Evolutionary conservation across 2,797 vertebrate species (phyloP), one percentile per base, ranked within the genome.

Genomic region (Cossypha caffra): DNA sequence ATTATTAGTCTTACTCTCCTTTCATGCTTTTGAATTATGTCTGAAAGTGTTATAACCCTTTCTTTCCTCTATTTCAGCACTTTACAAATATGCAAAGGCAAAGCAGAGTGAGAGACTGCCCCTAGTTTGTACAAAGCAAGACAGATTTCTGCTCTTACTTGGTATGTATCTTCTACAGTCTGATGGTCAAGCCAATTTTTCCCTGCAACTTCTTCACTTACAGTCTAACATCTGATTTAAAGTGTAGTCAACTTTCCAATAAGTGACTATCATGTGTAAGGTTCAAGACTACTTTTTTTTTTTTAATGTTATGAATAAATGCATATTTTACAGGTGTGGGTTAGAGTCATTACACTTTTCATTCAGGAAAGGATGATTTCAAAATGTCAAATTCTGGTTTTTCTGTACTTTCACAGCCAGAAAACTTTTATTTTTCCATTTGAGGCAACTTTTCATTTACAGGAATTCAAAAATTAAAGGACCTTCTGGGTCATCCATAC

Each of bases 1-100:
- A 90, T 95, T 94, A 71, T 93, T 87, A 89, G 35, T 55, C 57
- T 84, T 63, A 59, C 29, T 73, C 51, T 84, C 50, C 15, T 93
- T 95, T 90, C 68, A 75, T 73, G 86, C 86, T 79, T 87, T 42
- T 71, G 35, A 87, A 79, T 86, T 72, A 58, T 64, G 75, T 59
- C 74, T 71, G 16, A 48, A 90, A 76, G 51, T 31, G 23, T 58
- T 87, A 25, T 7, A 88, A 66, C 13, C 24, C 67, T 90, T 42
- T 37, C 75, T 88, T 88, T 75, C 40, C 21, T 55, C 47, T 59
- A 18, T 61, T 88, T 88, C 77, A 88, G 73, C 59, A 50, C 43
- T 81, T 84, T 52, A 73, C n/a, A 79, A 63, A 86, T 67, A 57
- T 5, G 1, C 61, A 62, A 84, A 79, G 24, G 35, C n/a, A 88